A percentile compares a stretch with the other conserved stretches of the same genome.
phyloP scores from a whole-genome alignment of 2,797 vertebrate species.

The Sebastes umbrosus region DNA sequence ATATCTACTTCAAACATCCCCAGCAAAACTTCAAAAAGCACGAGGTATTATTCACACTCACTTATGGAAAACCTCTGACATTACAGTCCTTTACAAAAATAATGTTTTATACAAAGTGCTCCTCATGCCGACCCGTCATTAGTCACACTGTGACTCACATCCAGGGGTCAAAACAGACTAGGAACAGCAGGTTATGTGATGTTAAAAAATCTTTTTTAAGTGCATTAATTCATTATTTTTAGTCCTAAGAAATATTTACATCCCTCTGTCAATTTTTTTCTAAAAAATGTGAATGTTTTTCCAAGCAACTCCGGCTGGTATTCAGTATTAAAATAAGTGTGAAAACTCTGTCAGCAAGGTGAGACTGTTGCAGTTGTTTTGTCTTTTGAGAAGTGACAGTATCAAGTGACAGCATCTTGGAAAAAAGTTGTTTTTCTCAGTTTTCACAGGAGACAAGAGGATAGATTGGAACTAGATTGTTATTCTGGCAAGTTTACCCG shows the following conservation, averaged over 20 bases:
- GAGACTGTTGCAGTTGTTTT: conserved; percentile 38
- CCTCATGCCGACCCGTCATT: conserved; percentile 40
- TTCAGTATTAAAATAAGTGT: conserved; percentile 3
- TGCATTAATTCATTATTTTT: neutral
- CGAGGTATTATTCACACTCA: conserved; percentile 19
- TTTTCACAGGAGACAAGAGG: conserved; percentile 5
- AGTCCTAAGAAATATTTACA: neutral
- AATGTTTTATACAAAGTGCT: conserved; percentile 47
- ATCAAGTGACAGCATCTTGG: conserved; percentile 46
- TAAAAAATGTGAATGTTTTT: neutral
- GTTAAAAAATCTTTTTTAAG: neutral
- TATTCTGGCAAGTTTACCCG: conserved; percentile 5
- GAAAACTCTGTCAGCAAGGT: conserved; percentile 19
- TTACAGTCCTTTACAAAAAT: conserved; percentile 46
- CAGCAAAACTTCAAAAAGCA: neutral
- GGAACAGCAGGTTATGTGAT: neutral
- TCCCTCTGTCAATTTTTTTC: neutral
- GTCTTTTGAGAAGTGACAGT: conserved; percentile 38
- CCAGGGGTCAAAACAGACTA: conserved; percentile 19
- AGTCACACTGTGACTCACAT: conserved; percentile 60
- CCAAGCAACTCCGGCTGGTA: neutral
- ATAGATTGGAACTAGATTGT: conserved; percentile 12
- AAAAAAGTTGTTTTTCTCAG: conserved; percentile 24
- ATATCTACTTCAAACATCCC: conserved; percentile 1
- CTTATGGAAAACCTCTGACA: conserved; percentile 22